Percentiles rank a stretch among this genome's conserved stretches.
Conservation (phyloP, 1,140 invertebrate species). For the Phymastichus coffea region DNA sequence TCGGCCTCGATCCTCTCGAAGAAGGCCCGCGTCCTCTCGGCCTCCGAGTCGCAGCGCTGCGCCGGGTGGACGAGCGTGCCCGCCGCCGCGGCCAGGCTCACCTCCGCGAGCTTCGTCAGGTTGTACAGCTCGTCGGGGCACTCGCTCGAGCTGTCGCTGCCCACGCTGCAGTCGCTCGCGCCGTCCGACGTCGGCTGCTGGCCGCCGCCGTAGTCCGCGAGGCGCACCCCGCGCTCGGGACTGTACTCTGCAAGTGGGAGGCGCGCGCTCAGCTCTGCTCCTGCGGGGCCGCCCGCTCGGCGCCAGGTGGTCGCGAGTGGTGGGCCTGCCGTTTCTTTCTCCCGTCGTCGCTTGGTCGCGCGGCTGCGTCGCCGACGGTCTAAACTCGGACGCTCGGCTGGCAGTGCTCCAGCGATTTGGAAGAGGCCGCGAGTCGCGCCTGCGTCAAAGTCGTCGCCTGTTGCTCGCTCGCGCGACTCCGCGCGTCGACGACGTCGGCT, state of each 20-base stretch:
- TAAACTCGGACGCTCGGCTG: too few species aligned
- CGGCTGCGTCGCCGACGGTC: too few species aligned
- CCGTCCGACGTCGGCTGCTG: constrained; percentile 51
- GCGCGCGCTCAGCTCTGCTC: too few species aligned
- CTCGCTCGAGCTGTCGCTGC: constrained; percentile 50
- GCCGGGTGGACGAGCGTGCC: constrained; percentile 52
- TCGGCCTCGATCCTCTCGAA: constrained; percentile 50
- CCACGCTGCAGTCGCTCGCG: constrained; percentile 52
- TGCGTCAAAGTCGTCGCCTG: too few species aligned
- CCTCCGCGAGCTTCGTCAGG: constrained; percentile 72
- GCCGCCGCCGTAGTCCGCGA: constrained; percentile 45
- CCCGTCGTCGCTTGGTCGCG: too few species aligned
- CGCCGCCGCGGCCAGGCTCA: constrained; percentile 66
- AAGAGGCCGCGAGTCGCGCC: too few species aligned
- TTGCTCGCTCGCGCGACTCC: not conserved
- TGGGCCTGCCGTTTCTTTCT: too few species aligned
- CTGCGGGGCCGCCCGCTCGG: too few species aligned
- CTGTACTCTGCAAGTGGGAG: constrained; percentile 51
- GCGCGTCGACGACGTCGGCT: too few species aligned
- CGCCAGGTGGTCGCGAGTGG: too few species aligned
- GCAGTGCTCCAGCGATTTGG: too few species aligned
- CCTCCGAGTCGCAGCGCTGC: not conserved
- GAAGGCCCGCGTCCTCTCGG: constrained; percentile 32
- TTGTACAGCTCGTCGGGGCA: constrained; percentile 74
- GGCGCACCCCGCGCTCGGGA: constrained; percentile 44